Base-by-base conservation (phyloP, 2,888 invertebrate genomes). In the Macrosiphum euphorbiae region DNA sequence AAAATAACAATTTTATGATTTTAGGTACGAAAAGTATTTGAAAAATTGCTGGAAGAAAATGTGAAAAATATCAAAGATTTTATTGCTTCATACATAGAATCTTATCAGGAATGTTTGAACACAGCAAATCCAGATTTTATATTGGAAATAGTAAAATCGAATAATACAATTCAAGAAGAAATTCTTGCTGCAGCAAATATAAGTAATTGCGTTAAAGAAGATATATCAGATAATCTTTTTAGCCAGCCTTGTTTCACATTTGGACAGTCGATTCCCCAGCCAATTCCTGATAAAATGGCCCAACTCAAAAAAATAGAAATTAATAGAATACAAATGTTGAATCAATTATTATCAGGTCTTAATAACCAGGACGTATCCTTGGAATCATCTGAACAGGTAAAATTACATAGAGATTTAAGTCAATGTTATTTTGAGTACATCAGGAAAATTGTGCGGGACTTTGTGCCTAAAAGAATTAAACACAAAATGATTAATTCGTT, bases 391-490 rank as follows among this genome's bases (percentile, higher is more conserved):
- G 67, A 91, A 85, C 85, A 91, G 3, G 55, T 91, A 13, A 85
- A 58, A 20, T 55, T 85, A 41, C 91, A 91, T 28, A 52, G 10
- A 58, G 26, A 91, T 16, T 85, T 91, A 28, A 28, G 50, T 24
- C 3, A 10, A 26, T 55, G 35, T 44, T 91, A 91, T 44, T 91
- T 91, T 41, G 26, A 85, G 1, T 91, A 55, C 8, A 41, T 85
- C n/a, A 91, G 91, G 16, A 91, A 55, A 55, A 91, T 84, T 3
- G 55, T 91, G 11, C 28, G 55, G 8, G 91, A 92, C 24, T 91
- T 86, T 61, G 91, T 92, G n/a, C 58, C 86, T 16, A 92, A 92
- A 44, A 26, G 86, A n/a, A 92, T 92, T 26, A 35, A 86, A 20
- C 58, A 86, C 4, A 85, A 91, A 20, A 44, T 91, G 91, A 28